Percentiles rank a stretch among this genome's conserved stretches.
These are phyloP conservation scores for Odontamblyopus rebecca DNA, from an alignment of 2,797 vertebrate species.

Conservation along the genomic window DNA sequence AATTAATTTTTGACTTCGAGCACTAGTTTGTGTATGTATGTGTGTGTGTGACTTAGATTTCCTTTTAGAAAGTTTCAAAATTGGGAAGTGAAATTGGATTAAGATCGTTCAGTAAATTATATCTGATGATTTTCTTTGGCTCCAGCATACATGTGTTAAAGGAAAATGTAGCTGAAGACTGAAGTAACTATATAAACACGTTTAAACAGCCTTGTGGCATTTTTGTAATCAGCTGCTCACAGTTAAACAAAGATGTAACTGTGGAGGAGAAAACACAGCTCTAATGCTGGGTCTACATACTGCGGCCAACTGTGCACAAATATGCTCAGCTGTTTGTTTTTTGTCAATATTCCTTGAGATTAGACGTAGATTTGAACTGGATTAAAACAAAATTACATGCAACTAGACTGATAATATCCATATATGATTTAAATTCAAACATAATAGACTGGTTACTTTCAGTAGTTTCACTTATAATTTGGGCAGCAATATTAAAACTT, in stretches of 20 bases:
- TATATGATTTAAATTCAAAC: background rate
- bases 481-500: too few relatives aligned
- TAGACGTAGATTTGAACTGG: background rate
- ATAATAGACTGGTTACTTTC: background rate
- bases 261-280: conserved; percentile 44
- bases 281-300: conserved; percentile 18
- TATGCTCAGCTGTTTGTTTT: conserved; percentile 43
- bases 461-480: too few relatives aligned
- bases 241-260: conserved; percentile 63
- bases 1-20: background rate
- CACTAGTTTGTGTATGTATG: background rate
- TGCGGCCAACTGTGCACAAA: conserved; percentile 48
- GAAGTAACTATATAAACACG: conserved; percentile 11
- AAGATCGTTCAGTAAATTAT: background rate
- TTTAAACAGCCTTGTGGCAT: conserved; percentile 39
- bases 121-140: background rate
- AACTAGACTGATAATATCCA: background rate
- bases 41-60: background rate
- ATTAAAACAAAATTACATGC: background rate
- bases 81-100: background rate
- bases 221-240: conserved; percentile 67
- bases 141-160: background rate
- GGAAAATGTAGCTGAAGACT: conserved; percentile 10
- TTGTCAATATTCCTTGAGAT: background rate
- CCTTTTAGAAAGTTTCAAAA: background rate